Evolutionary conservation across 2,113 vertebrate genomes (phyloP), one percentile per base, ranked within the genome.

Genomic region (Polypterus bichir): DNA sequence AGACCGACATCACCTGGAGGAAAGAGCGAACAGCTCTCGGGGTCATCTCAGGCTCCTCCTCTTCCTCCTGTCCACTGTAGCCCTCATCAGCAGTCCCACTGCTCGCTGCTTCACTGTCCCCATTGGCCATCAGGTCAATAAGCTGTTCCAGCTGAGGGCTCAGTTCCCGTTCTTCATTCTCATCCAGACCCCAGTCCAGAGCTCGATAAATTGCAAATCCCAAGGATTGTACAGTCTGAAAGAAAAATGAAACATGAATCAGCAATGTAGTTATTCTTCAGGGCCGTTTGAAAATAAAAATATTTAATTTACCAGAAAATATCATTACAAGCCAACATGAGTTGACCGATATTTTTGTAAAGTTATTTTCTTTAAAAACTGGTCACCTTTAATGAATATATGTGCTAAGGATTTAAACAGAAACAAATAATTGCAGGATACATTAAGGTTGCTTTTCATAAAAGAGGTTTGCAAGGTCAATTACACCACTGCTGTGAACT

Each of bases 111-210:
- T 77, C 80, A 0, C 77, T 80, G 46, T 83, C 86, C 0, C 78
- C 85, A 53, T 83, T 89, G 2, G 84, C 86, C 95, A 98, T 98
- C 65, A 88, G 81, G 67, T 97, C 95, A 0, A 97, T 97, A 73
- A 98, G 91, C 64, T 74, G 82, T 77, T 97, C 95, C 80, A 97
- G 84, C 70, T 87, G 89, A 0, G 91, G 92, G 73, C 89, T 91
- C 63, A 98, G 85, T 77, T 97, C 92, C 0, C 93, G 79, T 73
- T 98, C 95, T 71, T 97, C 93, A 0, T 84, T 95, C 70, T 97
- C 93, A 0, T 93, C 90, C 79, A 98, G 79, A 0, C 95, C 94
- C 94, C 94, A 97, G 82, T 98, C 95, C 83, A 98, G 83, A 0
- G 94, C 95, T 1, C 82, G 86, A 80, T 98, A 98, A 76, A 97